These are phyloP conservation scores for Eudorcas thomsonii DNA, from an alignment of 2,113 vertebrate genomes.

Conservation along the genomic window DNA sequence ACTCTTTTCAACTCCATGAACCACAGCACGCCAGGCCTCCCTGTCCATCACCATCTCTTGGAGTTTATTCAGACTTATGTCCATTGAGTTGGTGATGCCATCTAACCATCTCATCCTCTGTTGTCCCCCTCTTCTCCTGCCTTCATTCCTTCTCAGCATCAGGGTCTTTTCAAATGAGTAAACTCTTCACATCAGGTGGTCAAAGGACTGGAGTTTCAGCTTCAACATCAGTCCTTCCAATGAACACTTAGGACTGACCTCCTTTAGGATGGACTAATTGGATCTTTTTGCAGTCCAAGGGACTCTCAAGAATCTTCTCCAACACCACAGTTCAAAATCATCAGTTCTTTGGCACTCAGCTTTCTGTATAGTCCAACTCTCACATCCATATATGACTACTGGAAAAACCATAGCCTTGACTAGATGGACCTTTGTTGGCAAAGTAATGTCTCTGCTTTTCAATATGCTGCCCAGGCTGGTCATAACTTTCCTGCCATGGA, in stretches of 20 bases:
- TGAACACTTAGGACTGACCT: not conserved
- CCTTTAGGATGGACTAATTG: not conserved
- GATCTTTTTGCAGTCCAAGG: not conserved
- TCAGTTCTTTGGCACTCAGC: not conserved
- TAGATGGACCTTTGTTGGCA: not conserved
- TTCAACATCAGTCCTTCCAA: not conserved
- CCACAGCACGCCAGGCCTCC: rapidly evolving
- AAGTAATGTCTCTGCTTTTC: not conserved
- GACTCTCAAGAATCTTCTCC: not conserved
- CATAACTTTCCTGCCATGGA: not conserved
- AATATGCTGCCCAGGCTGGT: not conserved
- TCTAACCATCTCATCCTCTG: not conserved
- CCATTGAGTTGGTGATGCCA: not conserved
- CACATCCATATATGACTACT: not conserved
- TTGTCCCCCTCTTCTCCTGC: not conserved
- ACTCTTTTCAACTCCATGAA: not conserved
- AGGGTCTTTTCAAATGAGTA: not conserved
- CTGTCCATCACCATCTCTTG: not conserved
- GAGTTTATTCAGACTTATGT: not conserved
- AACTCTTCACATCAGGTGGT: rapidly evolving
- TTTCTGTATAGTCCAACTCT: not conserved
- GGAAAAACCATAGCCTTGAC: not conserved
- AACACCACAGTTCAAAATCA: not conserved
- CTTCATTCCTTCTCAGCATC: not conserved
- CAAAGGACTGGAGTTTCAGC: not conserved